These are phyloP conservation scores for Anthoptus insignis DNA, from an alignment of 2,888 invertebrate species.

Conservation along the genomic window DNA sequence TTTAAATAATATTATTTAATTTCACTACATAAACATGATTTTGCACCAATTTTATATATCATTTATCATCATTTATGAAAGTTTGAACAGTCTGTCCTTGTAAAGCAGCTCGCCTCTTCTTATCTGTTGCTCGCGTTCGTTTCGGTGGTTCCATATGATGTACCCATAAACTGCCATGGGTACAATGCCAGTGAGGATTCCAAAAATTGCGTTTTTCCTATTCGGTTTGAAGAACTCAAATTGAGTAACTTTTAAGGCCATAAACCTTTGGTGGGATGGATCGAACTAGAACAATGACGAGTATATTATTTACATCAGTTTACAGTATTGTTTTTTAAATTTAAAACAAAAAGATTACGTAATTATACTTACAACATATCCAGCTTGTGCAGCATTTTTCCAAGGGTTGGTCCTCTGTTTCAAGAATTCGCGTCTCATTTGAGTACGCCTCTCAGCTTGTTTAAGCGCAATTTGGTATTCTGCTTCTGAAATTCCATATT, in stretches of 20 bases:
- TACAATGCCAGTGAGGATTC: slow-evolving; percentile 80
- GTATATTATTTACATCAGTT: slow-evolving; percentile 10
- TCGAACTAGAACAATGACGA: slow-evolving; percentile 91
- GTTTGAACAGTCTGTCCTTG: slow-evolving; percentile 88
- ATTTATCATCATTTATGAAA: slow-evolving; percentile 49
- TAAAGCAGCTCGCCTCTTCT: slow-evolving; percentile 92
- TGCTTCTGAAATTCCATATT: slow-evolving; percentile 84
- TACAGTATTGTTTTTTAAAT: slow-evolving; percentile 6
- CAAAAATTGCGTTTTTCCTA: slow-evolving; percentile 82
- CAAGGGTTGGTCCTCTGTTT: slow-evolving; percentile 91
- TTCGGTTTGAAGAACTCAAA: slow-evolving; percentile 90
- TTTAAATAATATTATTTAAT: slow-evolving; percentile 40
- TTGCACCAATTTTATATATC: not conserved
- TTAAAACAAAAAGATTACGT: slow-evolving; percentile 68
- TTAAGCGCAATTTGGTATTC: slow-evolving; percentile 85
- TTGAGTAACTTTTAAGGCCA: slow-evolving; percentile 89
- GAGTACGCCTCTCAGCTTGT: slow-evolving; percentile 87
- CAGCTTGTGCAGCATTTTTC: slow-evolving; percentile 89
- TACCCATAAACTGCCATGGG: slow-evolving; percentile 87
- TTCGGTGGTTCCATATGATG: slow-evolving; percentile 82
- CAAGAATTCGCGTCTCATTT: slow-evolving; percentile 90
- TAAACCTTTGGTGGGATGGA: slow-evolving; percentile 91
- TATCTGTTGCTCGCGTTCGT: slow-evolving; percentile 83
- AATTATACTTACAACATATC: slow-evolving; percentile 90
- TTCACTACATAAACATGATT: slow-evolving; percentile 5